phyloP scores from a whole-genome alignment of 2,113 vertebrate species.

The Hippocampus abdominalis region DNA sequence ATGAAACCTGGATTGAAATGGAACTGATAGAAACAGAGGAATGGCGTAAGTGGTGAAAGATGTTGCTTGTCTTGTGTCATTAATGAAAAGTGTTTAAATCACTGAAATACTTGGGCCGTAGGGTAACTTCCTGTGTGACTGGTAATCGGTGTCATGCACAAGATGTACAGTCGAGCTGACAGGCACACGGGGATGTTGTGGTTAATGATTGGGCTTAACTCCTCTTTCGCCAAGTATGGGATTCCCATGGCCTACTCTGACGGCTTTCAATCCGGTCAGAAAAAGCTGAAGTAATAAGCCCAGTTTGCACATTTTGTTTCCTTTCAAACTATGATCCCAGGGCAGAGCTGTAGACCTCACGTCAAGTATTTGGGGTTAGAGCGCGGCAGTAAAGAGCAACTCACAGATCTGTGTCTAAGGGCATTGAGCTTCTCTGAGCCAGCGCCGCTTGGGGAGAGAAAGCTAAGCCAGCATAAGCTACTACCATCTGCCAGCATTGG shows the following conservation, averaged over 20 bases:
- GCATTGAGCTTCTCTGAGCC: constrained; percentile 59
- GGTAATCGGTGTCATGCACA: not conserved
- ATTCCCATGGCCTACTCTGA: constrained; percentile 40
- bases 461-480: constrained; percentile 65
- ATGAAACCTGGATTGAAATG: not conserved
- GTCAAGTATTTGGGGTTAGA: constrained; percentile 50
- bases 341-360: constrained; percentile 29
- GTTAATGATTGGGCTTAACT: constrained; percentile 3
- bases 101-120: not conserved
- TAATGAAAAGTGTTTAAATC: not conserved
- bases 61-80: not conserved
- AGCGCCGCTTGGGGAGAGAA: constrained; percentile 56
- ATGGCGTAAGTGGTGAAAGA: not conserved
- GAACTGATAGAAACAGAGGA: not conserved
- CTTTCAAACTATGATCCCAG: constrained; percentile 48
- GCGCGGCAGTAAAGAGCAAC: constrained; percentile 46
- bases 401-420: constrained; percentile 65
- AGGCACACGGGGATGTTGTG: not conserved
- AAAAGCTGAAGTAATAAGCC: constrained; percentile 26
- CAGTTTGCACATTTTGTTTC: constrained; percentile 34
- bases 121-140: not conserved
- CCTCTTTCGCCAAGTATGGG: constrained; percentile 20
- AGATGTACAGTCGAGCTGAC: not conserved
- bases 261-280: constrained; percentile 27
- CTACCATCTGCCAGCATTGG: constrained; percentile 59